A percentile compares a stretch with the other conserved stretches of the same genome.
Conservation (phyloP, 2,888 invertebrate genomes). For the Drosophila sordidula region DNA sequence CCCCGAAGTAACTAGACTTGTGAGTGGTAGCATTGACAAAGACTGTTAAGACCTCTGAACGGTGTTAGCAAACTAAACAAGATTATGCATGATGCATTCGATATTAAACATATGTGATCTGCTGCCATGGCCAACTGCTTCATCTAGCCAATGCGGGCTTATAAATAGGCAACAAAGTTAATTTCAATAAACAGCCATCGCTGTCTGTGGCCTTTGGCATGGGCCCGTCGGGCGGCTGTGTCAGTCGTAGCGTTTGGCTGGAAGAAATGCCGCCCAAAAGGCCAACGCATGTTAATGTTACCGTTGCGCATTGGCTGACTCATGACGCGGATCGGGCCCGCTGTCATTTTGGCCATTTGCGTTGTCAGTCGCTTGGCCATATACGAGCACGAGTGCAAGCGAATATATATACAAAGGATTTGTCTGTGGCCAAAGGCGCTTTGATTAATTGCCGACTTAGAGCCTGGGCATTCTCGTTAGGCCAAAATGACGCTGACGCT, state of each 20-base stretch:
- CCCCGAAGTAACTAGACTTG: neutral
- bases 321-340: constrained; percentile 67
- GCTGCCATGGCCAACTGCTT: constrained; percentile 15
- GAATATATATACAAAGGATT: constrained; percentile 64
- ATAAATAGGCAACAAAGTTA: constrained; percentile 55
- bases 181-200: constrained; percentile 72
- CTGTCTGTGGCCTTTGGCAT: constrained; percentile 67
- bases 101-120: constrained; percentile 15
- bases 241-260: constrained; percentile 32
- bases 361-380: constrained; percentile 76
- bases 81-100: constrained; percentile 8
- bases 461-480: constrained; percentile 63
- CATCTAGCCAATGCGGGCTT: constrained; percentile 10
- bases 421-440: constrained; percentile 77
- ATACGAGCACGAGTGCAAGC: constrained; percentile 51
- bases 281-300: constrained; percentile 73
- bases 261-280: constrained; percentile 69
- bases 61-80: constrained; percentile 11
- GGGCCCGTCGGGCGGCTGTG: constrained; percentile 40
- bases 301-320: constrained; percentile 79
- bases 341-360: constrained; percentile 81
- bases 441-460: constrained; percentile 81
- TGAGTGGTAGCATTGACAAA: neutral
- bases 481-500: constrained; percentile 48
- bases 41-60: neutral